Evolutionary conservation across 2,113 vertebrate genomes (phyloP), one percentile per base, ranked within the genome.

Genomic region (Muntiacus reevesi): DNA sequence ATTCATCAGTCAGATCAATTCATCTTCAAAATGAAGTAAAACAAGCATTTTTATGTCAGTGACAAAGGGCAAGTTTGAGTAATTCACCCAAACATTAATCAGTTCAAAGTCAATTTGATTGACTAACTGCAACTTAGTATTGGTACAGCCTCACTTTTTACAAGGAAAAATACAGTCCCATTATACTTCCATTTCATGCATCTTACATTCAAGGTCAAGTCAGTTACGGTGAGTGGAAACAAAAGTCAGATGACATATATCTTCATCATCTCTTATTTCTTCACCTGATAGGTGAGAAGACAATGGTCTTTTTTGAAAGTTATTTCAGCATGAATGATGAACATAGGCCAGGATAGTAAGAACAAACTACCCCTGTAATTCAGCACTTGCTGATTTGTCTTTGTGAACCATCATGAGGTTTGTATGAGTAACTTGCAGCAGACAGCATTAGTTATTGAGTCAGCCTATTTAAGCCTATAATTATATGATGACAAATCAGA

Each of bases 401-500:
- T 98, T 95, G 96, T 97, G 78, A 86, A 97, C 86, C 45, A 0
- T 87, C 57, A 62, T 91, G 85, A 97, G 97, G 91, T 98, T 97
- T 96, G 95, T 98, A 85, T 98, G 98, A 99, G 98, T 97, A 98
- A 98, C 95, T 98, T 98, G 67, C 97, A 98, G 98, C 97, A 98
- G 96, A 98, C 96, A 98, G 94, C 93, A 97, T 98, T 98, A 97
- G 97, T 98, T 98, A 98, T 89, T 97, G 97, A 98, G 96, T 98
- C 97, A 98, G 86, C 96, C 97, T 97, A 95, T 98, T 98, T 98
- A 98, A 98, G 95, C 95, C 92, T 92, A 85, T 98, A 98, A 98
- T 98, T 98, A 98, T 97, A 97, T 98, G 96, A 98, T 98, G 98
- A 98, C 98, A 98, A 98, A 98, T 97, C 97, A 59, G 17, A 98